Conservation (phyloP, 1,140 invertebrate species). For the Caenorhabditis elegans region WBcel235 BX284605.5:6779501-6780000, state of each 20-base stretch:
- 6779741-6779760: not conserved
- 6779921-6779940: too few relatives aligned
- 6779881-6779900: too few relatives aligned
- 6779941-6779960: too few relatives aligned
- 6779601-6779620: not conserved
- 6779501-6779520: not conserved
- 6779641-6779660: too few relatives aligned
- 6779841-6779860: not conserved
- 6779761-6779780: not conserved
- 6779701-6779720: conserved; percentile 10
- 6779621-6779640: conserved; percentile 11
- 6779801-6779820: not conserved
- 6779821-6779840: not conserved
- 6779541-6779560: not conserved
- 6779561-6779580: conserved; percentile 4
- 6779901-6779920: too few relatives aligned
- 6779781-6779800: not conserved
- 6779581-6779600: conserved; percentile 23
- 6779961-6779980: too few relatives aligned
- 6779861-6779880: too few relatives aligned
- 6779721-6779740: not conserved
- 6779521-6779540: not conserved
- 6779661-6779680: not conserved
- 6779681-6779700: not conserved
- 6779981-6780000: too few relatives aligned